Percentiles rank a stretch among this genome's conserved stretches.
Conservation (phyloP, 1,140 invertebrate species). For the Macrocentrus cingulum region DNA sequence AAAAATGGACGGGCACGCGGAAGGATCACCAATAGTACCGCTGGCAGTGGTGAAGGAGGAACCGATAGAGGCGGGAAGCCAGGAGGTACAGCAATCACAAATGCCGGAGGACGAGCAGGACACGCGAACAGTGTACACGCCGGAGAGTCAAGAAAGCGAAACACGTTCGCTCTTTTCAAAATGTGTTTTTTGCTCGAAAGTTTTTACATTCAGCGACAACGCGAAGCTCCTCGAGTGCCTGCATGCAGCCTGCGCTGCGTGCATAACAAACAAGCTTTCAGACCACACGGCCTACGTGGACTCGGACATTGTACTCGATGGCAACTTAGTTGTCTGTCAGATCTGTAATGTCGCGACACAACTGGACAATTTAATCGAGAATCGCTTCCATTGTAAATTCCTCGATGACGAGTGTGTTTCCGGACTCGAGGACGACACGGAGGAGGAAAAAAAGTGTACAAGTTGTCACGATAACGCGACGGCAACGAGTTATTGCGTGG, state of each 20-base stretch:
- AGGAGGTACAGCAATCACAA: conserved; percentile 24
- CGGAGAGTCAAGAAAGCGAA: conserved; percentile 55
- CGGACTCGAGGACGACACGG: conserved; percentile 50
- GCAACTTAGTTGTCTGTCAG: conserved; percentile 45
- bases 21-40: background rate
- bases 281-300: conserved; percentile 61
- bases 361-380: conserved; percentile 50
- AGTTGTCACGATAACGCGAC: conserved; percentile 80
- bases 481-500: conserved; percentile 83
- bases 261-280: conserved; percentile 71
- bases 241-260: conserved; percentile 78
- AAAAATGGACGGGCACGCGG: conserved; percentile 20
- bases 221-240: conserved; percentile 84
- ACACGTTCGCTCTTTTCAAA: conserved; percentile 55
- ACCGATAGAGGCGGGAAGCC: conserved; percentile 18
- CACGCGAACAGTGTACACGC: conserved; percentile 58
- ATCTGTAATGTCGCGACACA: conserved; percentile 51
- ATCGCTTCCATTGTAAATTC: conserved; percentile 49
- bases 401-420: conserved; percentile 56
- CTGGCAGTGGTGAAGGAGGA: conserved; percentile 21
- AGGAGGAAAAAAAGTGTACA: conserved; percentile 74
- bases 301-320: conserved; percentile 39
- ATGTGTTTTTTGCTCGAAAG: conserved; percentile 71
- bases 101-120: conserved; percentile 45
- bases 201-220: conserved; percentile 62